Evolutionary conservation across 1,140 invertebrate genomes (phyloP).

Genomic region (Panulirus ornatus): DNA sequence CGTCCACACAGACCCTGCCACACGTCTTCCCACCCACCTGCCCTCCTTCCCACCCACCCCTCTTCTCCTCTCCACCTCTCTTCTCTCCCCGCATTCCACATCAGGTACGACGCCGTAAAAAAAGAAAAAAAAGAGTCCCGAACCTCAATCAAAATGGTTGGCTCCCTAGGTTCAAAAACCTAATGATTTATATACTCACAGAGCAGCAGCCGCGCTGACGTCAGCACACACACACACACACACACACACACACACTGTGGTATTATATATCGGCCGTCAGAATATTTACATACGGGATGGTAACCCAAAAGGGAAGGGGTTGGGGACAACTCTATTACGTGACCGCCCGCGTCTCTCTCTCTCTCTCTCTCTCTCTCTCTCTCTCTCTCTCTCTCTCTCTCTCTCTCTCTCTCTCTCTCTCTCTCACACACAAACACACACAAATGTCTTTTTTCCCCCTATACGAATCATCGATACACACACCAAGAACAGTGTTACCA

Average conservation of each 20-base stretch:
- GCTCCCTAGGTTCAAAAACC: neutral
- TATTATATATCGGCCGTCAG: no score
- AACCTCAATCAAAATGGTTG: no score
- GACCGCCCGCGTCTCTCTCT: neutral
- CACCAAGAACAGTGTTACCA: no score
- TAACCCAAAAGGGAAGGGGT: neutral
- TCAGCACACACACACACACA: conserved; percentile 36
- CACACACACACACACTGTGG: conserved; percentile 17
- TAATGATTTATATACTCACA: conserved; percentile 6
- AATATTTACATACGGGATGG: no score
- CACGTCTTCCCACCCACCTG: neutral
- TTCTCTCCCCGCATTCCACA: neutral
- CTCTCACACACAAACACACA: neutral
- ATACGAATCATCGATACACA: no score
- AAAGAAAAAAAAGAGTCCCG: no score
- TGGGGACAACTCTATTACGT: neutral
- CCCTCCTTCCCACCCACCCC: neutral
- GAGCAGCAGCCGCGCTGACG: conserved; percentile 9
- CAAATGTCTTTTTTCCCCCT: neutral
- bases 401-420: conserved; percentile 32
- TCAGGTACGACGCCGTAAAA: neutral
- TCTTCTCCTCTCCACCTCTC: neutral
- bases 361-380: neutral
- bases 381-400: neutral
- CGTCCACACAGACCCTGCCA: neutral